phyloP scores from a whole-genome alignment of 2,113 vertebrate species.

The Hassar affinis region DNA sequence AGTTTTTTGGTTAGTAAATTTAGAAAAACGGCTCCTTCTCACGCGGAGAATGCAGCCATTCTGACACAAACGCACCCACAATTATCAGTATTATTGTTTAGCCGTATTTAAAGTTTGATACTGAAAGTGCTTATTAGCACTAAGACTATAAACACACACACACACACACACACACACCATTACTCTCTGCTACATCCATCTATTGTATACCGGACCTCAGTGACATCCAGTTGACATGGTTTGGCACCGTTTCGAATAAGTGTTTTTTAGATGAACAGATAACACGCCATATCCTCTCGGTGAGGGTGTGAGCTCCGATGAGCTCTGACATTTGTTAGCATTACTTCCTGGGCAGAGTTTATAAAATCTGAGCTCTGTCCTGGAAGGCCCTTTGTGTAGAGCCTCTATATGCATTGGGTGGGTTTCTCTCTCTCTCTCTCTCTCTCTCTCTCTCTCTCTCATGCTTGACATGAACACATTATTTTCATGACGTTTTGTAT shows the following conservation, averaged over 20 bases:
- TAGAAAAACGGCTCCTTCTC: conserved; percentile 10
- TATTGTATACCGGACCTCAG: conserved; percentile 32
- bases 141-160: conserved; percentile 9
- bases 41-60: background rate
- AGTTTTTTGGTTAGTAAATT: conserved; percentile 37
- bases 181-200: conserved; percentile 29
- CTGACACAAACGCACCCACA: background rate
- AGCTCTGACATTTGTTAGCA: conserved; percentile 55
- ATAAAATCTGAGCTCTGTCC: conserved; percentile 45
- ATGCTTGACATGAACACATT: background rate
- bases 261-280: conserved; percentile 45
- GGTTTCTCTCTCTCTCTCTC: background rate
- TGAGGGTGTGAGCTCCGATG: conserved; percentile 36
- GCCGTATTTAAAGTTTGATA: conserved; percentile 23
- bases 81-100: background rate
- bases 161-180: conserved; percentile 15
- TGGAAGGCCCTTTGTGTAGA: conserved; percentile 18
- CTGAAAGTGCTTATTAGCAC: conserved; percentile 16
- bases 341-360: conserved; percentile 51
- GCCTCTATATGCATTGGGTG: conserved; percentile 31
- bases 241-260: conserved; percentile 45
- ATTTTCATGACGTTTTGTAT: background rate
- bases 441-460: conserved; percentile 5
- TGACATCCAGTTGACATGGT: conserved; percentile 49
- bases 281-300: conserved; percentile 43